Evolutionary conservation across 2,888 invertebrate species (phyloP), one percentile per base, ranked within the genome.

Genomic region (Branchellion lobata): DNA sequence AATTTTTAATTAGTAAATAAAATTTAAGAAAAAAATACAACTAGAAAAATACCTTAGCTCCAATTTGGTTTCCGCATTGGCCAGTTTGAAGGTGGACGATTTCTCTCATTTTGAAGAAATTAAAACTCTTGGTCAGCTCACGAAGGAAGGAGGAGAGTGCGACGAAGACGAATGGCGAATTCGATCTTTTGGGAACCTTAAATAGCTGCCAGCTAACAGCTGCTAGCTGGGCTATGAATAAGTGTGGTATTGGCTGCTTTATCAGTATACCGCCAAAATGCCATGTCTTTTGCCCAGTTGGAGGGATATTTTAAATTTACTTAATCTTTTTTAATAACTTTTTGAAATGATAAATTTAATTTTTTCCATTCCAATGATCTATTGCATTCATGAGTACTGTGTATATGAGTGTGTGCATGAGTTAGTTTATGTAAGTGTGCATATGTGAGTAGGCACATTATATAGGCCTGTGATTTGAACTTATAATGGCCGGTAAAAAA

Each of bases 41-140:
- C 8, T 47, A 14, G 18, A 14, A 18, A 47, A 47, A 47, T 78
- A 82, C 83, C 82, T 84, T 83, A n/a, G 83, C 81, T 47, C 83
- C 83, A 34, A 83, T 83, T 78, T 83, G 83, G 73, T 83, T 83
- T 40, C 83, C 83, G 57, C 83, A 83, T 80, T 83, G 83, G 27
- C 83, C 83, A 72, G 83, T 83, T 79, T 83, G 83, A 47, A 83
- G 77, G 72, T 83, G 83, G 21, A 83, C 83, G 40, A 83, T 83
- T 82, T 83, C 83, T 36, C 83, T 75, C 83, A 83, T 83, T 27
- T 69, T 81, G 36, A 47, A 47, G 18, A 47, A 47, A 47, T 47
- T 47, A 47, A n/a, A n/a, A n/a, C n/a, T n/a, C n/a, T n/a, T n/a
- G n/a, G n/a, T n/a, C n/a, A n/a, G n/a, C n/a, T n/a, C n/a, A n/a